Evolutionary conservation across 1,140 invertebrate genomes (phyloP).

Genomic region (Zaprionus nigranus): DNA sequence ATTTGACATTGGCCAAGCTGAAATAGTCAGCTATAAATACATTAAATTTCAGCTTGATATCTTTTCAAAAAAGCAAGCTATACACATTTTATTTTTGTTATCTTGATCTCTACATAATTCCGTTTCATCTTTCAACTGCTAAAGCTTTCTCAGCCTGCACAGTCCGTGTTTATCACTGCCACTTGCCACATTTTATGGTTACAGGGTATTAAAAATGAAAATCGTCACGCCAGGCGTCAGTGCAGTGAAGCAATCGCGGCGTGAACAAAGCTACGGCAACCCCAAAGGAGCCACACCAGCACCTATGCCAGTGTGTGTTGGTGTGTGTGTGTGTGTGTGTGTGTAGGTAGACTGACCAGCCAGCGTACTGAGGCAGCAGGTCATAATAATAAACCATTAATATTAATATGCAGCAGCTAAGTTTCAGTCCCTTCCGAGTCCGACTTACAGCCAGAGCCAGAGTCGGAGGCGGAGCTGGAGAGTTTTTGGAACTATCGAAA

Average conservation of each 20-base stretch:
- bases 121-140: not conserved
- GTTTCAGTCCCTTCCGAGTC: constrained; percentile 26
- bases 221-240: constrained; percentile 83
- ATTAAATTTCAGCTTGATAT: not conserved
- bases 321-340: constrained; percentile 2
- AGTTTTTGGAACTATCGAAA: constrained; percentile 57
- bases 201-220: constrained; percentile 67
- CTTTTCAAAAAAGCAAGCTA: not conserved
- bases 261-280: constrained; percentile 61
- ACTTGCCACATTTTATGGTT: constrained; percentile 14
- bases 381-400: constrained; percentile 82
- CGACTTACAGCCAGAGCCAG: not conserved
- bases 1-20: not conserved
- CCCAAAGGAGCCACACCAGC: constrained; percentile 55
- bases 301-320: not conserved
- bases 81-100: no score
- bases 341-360: constrained; percentile 16
- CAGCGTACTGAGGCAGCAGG: constrained; percentile 59
- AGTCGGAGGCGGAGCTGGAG: constrained; percentile 21
- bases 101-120: no score
- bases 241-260: constrained; percentile 62
- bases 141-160: not conserved
- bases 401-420: constrained; percentile 65
- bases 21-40: not conserved
- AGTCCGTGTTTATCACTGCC: not conserved